Base-by-base conservation (phyloP, 1,140 invertebrate species). In the Papilio polyxenes region DNA sequence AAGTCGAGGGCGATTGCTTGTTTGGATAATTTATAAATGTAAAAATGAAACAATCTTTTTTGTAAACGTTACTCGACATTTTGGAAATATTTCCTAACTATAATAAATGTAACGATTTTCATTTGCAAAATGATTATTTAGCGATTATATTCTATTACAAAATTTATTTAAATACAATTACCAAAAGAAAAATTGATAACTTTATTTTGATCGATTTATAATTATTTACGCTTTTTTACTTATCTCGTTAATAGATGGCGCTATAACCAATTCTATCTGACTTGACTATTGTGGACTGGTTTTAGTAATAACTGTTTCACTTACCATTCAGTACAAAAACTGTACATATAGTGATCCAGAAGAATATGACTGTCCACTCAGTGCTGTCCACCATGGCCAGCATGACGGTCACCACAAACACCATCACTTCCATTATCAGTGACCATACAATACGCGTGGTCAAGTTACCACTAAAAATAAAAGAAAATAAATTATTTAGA, bases 251-350 rank as follows among this genome's bases (percentile, higher is more conserved):
- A 31, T 31, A 65, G 62, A 65, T 65, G 62, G 62, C 62, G 23
- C 9, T 65, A 20, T 4, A 65, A 59, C 17, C n/a, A 59, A 59
- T 59, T 20, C 3, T 15, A 5, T 53, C 51, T 53, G 51, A 15
- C 13, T 51, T 59, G 17, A 59, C 56, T 59, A 59, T n/a, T 17
- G 4, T 6, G 13, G 11, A 53, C 51, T 5, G 15, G 51, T 69
- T 69, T 8, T 11, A 69, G 62, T 40, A 48, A 59, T 80, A 48
- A 76, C n/a, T n/a, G n/a, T n/a, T n/a, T n/a, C 40, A 95, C 97
- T 96, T 95, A 98, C 98, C 98, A 89, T 99, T 99, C 85, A 99
- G 93, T n/a, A 99, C 84, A 80, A 99, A 96, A 80, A 99, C 97
- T 80, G 97, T 96, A 49, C 95, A 88, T 95, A 99, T 97, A 3